phyloP scores from a whole-genome alignment of 2,888 invertebrate genomes.

The Laothoe populi region DNA sequence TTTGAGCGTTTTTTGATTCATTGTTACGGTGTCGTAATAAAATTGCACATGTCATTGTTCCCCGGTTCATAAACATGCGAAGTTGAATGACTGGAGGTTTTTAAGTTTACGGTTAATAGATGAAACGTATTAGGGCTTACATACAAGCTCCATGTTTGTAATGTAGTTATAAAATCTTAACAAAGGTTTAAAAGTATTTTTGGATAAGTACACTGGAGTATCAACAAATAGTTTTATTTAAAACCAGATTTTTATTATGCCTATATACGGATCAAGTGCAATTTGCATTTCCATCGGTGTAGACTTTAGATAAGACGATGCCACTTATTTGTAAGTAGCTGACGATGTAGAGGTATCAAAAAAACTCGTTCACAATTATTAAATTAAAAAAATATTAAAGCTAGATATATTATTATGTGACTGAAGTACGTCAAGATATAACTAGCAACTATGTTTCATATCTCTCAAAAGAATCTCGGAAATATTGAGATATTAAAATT shows the following conservation, averaged over 20 bases:
- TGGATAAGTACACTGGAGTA: background rate
- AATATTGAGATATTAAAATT: background rate
- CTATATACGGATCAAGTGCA: conserved; percentile 11
- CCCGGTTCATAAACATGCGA: conserved; percentile 8
- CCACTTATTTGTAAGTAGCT: conserved; percentile 1
- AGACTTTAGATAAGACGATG: conserved; percentile 8
- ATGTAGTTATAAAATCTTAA: background rate
- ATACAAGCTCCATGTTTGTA: background rate
- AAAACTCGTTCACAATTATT: conserved; percentile 4
- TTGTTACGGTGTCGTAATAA: conserved; percentile 23
- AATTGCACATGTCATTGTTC: conserved; percentile 28
- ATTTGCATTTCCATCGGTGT: conserved; percentile 13
- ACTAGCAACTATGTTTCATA: background rate
- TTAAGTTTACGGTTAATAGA: background rate
- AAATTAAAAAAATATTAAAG: background rate
- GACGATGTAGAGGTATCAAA: conserved; percentile 2
- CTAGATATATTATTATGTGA: too few relatives aligned
- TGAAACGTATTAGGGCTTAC: background rate
- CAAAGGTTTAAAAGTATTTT: background rate
- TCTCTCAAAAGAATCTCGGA: background rate
- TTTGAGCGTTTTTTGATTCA: conserved; percentile 25
- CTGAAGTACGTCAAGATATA: background rate
- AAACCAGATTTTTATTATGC: conserved; percentile 12
- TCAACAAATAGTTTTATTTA: background rate
- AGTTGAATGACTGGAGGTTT: background rate